phyloP scores from a whole-genome alignment of 2,113 vertebrate genomes.

The Oreochromis aureus region DNA sequence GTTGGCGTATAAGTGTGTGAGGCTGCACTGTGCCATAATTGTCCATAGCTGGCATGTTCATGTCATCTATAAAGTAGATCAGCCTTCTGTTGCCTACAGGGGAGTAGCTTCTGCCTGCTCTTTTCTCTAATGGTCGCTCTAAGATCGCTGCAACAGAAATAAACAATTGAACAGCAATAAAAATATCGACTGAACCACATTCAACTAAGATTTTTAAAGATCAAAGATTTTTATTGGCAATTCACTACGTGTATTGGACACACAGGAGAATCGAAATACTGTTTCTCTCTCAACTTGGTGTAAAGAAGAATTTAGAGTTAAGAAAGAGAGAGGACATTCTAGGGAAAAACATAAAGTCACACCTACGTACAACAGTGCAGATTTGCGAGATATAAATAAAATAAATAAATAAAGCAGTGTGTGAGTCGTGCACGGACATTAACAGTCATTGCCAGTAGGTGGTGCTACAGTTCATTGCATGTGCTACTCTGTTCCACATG shows the following conservation, averaged over 20 bases:
- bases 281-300: background rate
- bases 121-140: constrained; percentile 78
- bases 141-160: constrained; percentile 65
- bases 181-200: background rate
- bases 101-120: constrained; percentile 70
- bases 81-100: constrained; percentile 75
- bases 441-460: constrained; percentile 50
- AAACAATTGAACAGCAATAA: background rate
- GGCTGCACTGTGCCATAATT: constrained; percentile 71
- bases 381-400: background rate
- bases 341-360: background rate
- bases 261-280: background rate
- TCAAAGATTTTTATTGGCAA: background rate
- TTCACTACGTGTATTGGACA: background rate
- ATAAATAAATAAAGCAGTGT: background rate
- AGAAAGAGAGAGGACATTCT: background rate
- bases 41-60: constrained; percentile 79
- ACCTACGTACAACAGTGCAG: background rate
- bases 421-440: background rate
- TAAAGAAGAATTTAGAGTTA: background rate
- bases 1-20: constrained; percentile 74
- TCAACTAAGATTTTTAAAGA: background rate
- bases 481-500: background rate
- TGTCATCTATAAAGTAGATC: constrained; percentile 77
- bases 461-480: constrained; percentile 45